These are phyloP conservation scores for Brotula barbata DNA, from an alignment of 2,797 vertebrate genomes.

Conservation along the genomic window DNA sequence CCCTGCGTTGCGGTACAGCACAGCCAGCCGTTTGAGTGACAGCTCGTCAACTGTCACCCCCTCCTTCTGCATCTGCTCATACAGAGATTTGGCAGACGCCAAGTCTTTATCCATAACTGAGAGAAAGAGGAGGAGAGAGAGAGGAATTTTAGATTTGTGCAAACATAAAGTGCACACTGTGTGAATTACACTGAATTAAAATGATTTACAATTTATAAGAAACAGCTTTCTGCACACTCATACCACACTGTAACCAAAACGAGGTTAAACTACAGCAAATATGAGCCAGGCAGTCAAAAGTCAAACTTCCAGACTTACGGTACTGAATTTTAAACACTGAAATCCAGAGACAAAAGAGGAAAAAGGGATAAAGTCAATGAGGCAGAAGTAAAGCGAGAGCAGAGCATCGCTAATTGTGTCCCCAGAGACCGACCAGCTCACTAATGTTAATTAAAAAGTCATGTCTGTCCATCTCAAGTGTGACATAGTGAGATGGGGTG, in stretches of 20 bases:
- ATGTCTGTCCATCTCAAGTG: slow-evolving; percentile 51
- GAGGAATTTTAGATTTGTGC: not conserved
- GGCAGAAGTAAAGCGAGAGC: not conserved
- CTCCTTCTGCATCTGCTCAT: slow-evolving; percentile 79
- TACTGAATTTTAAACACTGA: too few species aligned
- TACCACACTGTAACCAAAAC: too few species aligned
- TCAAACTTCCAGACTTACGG: too few species aligned
- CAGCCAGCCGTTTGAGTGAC: slow-evolving; percentile 87
- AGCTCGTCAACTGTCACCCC: slow-evolving; percentile 76
- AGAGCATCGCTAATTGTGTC: slow-evolving; percentile 46
- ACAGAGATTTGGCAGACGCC: slow-evolving; percentile 80
- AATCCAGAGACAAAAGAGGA: too few species aligned
- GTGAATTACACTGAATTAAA: too few species aligned
- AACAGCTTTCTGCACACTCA: too few species aligned
- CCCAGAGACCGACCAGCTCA: slow-evolving; percentile 20
- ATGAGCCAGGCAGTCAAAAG: too few species aligned
- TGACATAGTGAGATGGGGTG: slow-evolving; percentile 36
- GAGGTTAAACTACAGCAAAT: too few species aligned
- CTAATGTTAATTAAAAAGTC: slow-evolving; percentile 70
- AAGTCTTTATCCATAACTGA: slow-evolving; percentile 84
- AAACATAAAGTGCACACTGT: not conserved
- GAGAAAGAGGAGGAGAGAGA: slow-evolving; percentile 12
- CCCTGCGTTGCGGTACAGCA: slow-evolving; percentile 80
- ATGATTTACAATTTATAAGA: too few species aligned
- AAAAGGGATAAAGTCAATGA: slow-evolving; percentile 2